Conservation (phyloP, 2,888 invertebrate species). For the Eristalinus sepulchralis region DNA sequence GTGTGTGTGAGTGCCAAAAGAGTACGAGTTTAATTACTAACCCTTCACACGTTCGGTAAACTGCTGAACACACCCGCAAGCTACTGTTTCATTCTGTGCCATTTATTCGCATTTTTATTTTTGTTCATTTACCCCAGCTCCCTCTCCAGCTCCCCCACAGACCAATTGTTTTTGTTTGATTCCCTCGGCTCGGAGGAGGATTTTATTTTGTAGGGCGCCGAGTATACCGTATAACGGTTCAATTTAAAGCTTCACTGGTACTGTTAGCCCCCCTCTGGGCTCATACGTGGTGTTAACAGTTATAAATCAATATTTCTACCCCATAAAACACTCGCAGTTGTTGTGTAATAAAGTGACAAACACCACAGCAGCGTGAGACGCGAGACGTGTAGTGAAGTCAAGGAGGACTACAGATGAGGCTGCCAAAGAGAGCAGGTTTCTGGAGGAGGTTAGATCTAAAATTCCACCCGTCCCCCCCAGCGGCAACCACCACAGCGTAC, state of each 20-base stretch:
- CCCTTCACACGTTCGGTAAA: slow-evolving; percentile 51
- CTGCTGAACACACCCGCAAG: background rate
- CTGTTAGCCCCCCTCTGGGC: background rate
- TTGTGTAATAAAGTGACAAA: slow-evolving; percentile 66
- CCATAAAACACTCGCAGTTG: slow-evolving; percentile 59
- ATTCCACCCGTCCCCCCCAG: slow-evolving; percentile 11
- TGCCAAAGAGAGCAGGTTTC: slow-evolving; percentile 4
- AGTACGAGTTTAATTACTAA: slow-evolving; percentile 64
- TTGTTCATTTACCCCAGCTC: no score
- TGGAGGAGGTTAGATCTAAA: slow-evolving; percentile 31
- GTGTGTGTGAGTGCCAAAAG: background rate
- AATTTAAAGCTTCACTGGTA: slow-evolving; percentile 42
- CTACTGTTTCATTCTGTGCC: slow-evolving; percentile 3
- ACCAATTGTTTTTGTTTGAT: background rate
- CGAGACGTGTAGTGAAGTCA: slow-evolving; percentile 5
- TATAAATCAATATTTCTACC: slow-evolving; percentile 64
- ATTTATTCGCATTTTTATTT: background rate
- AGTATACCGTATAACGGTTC: background rate
- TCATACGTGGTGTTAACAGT: slow-evolving; percentile 53
- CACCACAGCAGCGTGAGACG: slow-evolving; percentile 16
- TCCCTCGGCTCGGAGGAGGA: background rate
- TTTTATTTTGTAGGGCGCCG: slow-evolving; percentile 21
- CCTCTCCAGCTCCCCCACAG: no score
- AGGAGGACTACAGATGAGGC: slow-evolving; percentile 12
- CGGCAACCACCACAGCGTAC: slow-evolving; percentile 12